These are phyloP conservation scores for Crematogaster levior DNA, from an alignment of 2,888 invertebrate genomes.

Conservation along the genomic window DNA sequence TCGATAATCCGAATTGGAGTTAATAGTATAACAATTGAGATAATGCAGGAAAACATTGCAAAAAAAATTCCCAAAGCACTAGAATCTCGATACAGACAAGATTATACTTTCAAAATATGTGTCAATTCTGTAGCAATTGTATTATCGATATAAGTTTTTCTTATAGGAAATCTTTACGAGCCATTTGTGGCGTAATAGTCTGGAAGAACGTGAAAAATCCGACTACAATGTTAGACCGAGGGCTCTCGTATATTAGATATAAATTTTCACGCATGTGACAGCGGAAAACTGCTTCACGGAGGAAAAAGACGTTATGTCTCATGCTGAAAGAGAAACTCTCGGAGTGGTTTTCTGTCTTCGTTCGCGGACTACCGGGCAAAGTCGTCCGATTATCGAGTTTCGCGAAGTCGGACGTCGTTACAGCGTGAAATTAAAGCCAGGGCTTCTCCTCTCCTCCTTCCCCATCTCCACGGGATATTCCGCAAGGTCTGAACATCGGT, in stretches of 20 bases:
- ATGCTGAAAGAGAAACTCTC: conserved; percentile 35
- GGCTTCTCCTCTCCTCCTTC: neutral
- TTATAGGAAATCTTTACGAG: neutral
- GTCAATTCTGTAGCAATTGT: neutral
- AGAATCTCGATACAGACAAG: neutral
- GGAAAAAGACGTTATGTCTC: neutral
- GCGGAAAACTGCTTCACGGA: neutral
- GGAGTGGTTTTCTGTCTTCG: conserved; percentile 48
- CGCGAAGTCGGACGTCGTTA: conserved; percentile 53
- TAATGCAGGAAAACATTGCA: conserved; percentile 6
- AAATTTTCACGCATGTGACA: neutral
- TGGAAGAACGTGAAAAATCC: neutral
- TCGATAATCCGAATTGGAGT: too few species aligned
- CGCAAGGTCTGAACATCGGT: conserved; percentile 55
- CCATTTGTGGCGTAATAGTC: neutral
- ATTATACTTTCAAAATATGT: neutral
- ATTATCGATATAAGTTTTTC: neutral
- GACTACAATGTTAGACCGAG: neutral
- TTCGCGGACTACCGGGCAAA: conserved; percentile 21
- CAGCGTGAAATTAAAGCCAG: conserved; percentile 67
- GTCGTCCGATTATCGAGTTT: conserved; percentile 43
- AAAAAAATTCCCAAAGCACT: neutral
- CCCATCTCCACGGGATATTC: conserved; percentile 35
- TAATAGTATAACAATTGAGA: neutral
- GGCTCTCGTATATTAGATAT: neutral